Evolutionary conservation across 92 coral and sea anemone species (phyloP).

Genomic region (Actinernus sp.): DNA sequence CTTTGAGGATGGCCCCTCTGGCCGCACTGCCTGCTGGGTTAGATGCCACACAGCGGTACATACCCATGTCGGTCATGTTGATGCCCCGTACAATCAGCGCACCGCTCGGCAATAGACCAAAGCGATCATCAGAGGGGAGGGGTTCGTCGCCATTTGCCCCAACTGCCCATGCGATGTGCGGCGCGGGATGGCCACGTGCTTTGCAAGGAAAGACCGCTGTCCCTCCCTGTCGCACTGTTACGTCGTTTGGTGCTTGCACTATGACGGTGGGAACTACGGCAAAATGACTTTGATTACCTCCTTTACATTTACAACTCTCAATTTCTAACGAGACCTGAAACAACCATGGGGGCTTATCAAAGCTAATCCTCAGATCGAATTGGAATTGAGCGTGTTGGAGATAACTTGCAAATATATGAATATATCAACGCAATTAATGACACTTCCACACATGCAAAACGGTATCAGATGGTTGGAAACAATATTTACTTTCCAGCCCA

Average conservation of each 20-base stretch:
- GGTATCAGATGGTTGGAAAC: no score
- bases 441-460: no score
- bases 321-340: no score
- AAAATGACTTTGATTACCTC: no score
- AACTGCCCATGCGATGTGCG: conserved; percentile 96
- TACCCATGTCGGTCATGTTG: conserved; percentile 84
- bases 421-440: no score
- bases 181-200: conserved; percentile 99
- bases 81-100: conserved; percentile 73
- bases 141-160: conserved; percentile 94
- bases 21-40: conserved; percentile 88
- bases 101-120: conserved; percentile 72
- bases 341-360: no score
- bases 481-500: conserved; percentile 74
- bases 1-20: conserved; percentile 58
- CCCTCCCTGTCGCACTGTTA: conserved; percentile 67
- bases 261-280: conserved; percentile 88
- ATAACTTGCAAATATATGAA: no score
- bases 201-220: conserved; percentile 88
- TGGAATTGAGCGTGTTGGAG: no score
- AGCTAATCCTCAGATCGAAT: no score
- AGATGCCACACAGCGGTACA: conserved; percentile 93
- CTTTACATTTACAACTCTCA: no score
- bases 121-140: conserved; percentile 85
- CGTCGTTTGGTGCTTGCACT: conserved; percentile 66